Percentiles rank a stretch among this genome's conserved stretches.
These are phyloP conservation scores for Horisme vitalbata DNA, from an alignment of 2,888 invertebrate genomes.

Conservation along the genomic window DNA sequence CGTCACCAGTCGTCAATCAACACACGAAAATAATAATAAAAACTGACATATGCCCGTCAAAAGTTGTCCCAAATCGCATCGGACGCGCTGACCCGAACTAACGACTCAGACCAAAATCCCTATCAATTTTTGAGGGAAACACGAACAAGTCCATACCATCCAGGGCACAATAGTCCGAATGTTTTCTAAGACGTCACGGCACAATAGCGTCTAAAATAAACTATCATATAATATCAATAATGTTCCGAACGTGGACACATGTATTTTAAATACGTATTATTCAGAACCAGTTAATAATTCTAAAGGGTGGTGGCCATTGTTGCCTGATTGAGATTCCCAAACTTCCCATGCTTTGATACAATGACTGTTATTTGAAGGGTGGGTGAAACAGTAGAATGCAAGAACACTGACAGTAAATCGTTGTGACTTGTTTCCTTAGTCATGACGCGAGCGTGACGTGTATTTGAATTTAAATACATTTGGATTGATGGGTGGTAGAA, in stretches of 20 bases:
- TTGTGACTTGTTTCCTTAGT: constrained; percentile 70
- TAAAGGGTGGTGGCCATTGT: constrained; percentile 50
- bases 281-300: constrained; percentile 72
- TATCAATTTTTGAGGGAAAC: constrained; percentile 43
- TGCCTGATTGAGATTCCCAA: constrained; percentile 75
- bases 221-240: constrained; percentile 83
- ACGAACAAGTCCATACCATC: constrained; percentile 38
- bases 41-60: constrained; percentile 73
- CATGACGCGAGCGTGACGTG: constrained; percentile 70
- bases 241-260: constrained; percentile 76
- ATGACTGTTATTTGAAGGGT: constrained; percentile 60
- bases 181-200: constrained; percentile 50
- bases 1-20: constrained; percentile 66
- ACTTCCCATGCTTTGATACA: constrained; percentile 52
- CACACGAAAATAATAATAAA: constrained; percentile 61
- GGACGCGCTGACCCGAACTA: constrained; percentile 77
- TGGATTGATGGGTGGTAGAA: constrained; percentile 41
- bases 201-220: constrained; percentile 73
- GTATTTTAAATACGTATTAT: constrained; percentile 82
- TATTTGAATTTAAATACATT: constrained; percentile 58
- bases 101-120: constrained; percentile 79
- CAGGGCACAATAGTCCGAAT: constrained; percentile 36
- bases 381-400: constrained; percentile 59
- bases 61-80: constrained; percentile 81
- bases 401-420: constrained; percentile 65